Evolutionary conservation across 2,888 invertebrate species (phyloP).

Genomic region (Calameuta pallipes): DNA sequence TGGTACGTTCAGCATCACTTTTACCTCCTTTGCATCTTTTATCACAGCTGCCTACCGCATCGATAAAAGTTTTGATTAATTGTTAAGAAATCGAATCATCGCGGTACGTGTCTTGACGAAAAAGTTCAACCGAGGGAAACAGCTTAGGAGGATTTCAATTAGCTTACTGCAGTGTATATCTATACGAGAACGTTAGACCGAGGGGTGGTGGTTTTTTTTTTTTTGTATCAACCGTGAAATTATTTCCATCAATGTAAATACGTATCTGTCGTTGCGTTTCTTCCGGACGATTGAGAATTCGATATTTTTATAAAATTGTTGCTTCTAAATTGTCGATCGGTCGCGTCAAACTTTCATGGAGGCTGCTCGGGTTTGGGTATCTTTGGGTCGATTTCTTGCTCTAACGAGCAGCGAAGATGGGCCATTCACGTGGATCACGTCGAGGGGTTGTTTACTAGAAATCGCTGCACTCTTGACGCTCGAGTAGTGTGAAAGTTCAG

Average conservation of each 20-base stretch:
- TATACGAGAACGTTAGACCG: neutral
- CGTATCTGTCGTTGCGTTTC: neutral
- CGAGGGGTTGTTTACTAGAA: conserved; percentile 5
- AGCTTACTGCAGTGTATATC: neutral
- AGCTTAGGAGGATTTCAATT: neutral
- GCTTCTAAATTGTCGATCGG: neutral
- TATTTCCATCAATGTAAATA: neutral
- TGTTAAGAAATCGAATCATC: neutral
- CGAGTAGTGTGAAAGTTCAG: neutral
- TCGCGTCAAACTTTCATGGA: neutral
- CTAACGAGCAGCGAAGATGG: conserved; percentile 2
- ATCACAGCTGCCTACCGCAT: neutral
- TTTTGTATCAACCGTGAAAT: neutral
- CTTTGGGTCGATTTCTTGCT: neutral
- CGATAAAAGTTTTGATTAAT: neutral
- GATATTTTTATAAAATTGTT: neutral
- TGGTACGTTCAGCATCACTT: conserved; percentile 18
- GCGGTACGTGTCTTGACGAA: neutral
- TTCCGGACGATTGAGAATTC: neutral
- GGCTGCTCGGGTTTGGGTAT: neutral
- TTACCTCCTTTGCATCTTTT: neutral
- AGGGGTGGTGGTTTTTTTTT: neutral
- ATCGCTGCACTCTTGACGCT: neutral
- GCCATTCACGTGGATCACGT: neutral
- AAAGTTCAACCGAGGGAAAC: neutral